Evolutionary conservation across 2,888 invertebrate species (phyloP), one percentile per base, ranked within the genome.

Genomic region (Tortrix viridana): DNA sequence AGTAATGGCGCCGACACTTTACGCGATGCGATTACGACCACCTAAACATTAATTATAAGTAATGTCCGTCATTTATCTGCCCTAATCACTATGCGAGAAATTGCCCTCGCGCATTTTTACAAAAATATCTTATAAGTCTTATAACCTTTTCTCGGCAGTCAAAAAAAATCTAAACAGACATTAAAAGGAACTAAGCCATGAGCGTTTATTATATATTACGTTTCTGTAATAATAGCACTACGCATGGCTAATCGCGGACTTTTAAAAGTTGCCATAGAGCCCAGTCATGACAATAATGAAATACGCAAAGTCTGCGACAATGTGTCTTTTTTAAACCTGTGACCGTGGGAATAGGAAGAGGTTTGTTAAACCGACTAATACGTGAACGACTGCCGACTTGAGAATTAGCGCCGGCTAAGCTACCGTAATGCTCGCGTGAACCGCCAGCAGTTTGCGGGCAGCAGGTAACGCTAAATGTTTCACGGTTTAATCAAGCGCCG

Each of bases 31-130:
- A 91, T 91, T 90, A 91, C 90, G 91, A 86, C 88, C 89, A 89
- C 89, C 91, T 91, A 91, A 91, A 92, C 91, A 92, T 92, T 91
- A 90, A 91, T 92, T 92, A 92, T 90, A 86, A 87, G 85, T 91
- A 90, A 92, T 91, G 89, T 87, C 90, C 85, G 88, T 89, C 89
- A 89, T 92, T 90, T 91, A 91, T 91, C 87, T 88, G 84, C 81
- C 86, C 88, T 89, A 91, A 91, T 89, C 89, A 90, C 89, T 88
- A 82, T 81, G 81, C 84, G 82, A 80, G 78, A 79, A 78, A 72
- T 74, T 73, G 75, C 77, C 78, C 76, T 67, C 69, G 69, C 77
- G 76, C 49, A 47, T 69, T 63, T 64, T 60, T 60, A 59, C 56
- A 65, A 67, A 67, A 63, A 65, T 57, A 49, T 59, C 44, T 44